Base-by-base conservation (phyloP, 2,113 vertebrate species). In the Proteles cristata region DNA sequence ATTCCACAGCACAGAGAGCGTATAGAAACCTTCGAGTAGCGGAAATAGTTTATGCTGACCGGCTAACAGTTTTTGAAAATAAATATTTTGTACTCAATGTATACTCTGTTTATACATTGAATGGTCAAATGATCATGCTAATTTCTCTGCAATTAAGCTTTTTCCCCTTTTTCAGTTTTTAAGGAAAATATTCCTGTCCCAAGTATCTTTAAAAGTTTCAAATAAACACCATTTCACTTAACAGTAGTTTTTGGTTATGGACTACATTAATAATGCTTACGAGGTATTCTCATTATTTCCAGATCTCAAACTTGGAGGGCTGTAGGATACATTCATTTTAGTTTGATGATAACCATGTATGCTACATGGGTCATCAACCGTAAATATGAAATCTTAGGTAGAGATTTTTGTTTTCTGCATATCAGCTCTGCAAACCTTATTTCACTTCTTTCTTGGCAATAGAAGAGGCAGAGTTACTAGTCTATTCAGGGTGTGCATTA, bases 41-140 rank as follows among this genome's bases (percentile, higher is more conserved):
- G 28, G 39, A 2, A 6, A 63, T 35, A 87, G 53, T 35, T 90
- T 45, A 17, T 48, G 31, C 2, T 16, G 11, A 84, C 25, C 77
- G 58, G 90, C 7, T 87, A 35, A n/a, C 43, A 5, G 5, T 33
- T 63, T 87, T 66, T n/a, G 17, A 82, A 31, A 81, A 81, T 80
- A 90, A 94, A 85, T 81, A 71, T 21, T 90, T 85, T 65, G 17
- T 73, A 63, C n/a, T n/a, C n/a, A n/a, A n/a, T n/a, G n/a, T n/a
- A n/a, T n/a, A n/a, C 4, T 73, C 25, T 81, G 2, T 39, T 16
- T 55, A 23, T 43, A 23, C 50, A 28, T 63, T 10, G 17, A 92
- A 16, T 69, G 2, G 2, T 74, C 45, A 88, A 58, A 21, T 94
- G 26, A 21, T 7, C 15, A 66, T n/a, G 15, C 58, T 35, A 74